phyloP scores from a whole-genome alignment of 2,113 vertebrate species.

The Mesembrinibis cayennensis region DNA sequence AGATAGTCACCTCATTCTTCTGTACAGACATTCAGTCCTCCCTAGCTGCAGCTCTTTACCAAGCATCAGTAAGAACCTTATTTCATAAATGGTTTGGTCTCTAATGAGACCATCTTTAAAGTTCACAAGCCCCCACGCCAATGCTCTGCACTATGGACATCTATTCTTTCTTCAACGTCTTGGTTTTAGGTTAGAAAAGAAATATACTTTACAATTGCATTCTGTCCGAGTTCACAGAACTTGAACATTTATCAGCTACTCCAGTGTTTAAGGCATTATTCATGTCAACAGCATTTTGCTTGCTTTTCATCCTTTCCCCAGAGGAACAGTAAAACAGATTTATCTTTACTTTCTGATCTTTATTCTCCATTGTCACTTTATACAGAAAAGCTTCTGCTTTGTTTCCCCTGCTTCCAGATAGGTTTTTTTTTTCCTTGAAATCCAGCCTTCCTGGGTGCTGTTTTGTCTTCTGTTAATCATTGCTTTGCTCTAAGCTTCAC shows the following conservation, averaged over 20 bases:
- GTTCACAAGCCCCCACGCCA: not conserved
- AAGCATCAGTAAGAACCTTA: not conserved
- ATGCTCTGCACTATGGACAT: not conserved
- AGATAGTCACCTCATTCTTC: not conserved
- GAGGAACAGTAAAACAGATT: constrained; percentile 24
- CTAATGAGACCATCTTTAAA: not conserved
- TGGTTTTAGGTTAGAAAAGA: not conserved
- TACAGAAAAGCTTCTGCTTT: not conserved
- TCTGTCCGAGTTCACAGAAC: not conserved
- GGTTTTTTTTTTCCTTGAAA: not conserved
- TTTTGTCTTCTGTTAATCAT: not conserved
- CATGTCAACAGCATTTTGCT: constrained; percentile 20
- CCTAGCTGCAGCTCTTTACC: not conserved
- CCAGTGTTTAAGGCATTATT: not conserved
- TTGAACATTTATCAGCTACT: not conserved
- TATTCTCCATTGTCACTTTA: constrained; percentile 6
- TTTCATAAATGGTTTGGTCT: not conserved
- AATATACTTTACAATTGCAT: not conserved
- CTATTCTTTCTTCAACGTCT: not conserved
- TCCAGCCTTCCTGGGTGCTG: not conserved
- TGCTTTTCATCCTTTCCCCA: constrained; percentile 26
- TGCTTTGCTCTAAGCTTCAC: not conserved
- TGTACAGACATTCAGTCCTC: not conserved
- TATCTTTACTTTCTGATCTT: constrained; percentile 43
- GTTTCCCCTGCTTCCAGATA: not conserved